Evolutionary conservation across 2,888 invertebrate genomes (phyloP), one percentile per base, ranked within the genome.

Genomic region (Drosophila leonis): DNA sequence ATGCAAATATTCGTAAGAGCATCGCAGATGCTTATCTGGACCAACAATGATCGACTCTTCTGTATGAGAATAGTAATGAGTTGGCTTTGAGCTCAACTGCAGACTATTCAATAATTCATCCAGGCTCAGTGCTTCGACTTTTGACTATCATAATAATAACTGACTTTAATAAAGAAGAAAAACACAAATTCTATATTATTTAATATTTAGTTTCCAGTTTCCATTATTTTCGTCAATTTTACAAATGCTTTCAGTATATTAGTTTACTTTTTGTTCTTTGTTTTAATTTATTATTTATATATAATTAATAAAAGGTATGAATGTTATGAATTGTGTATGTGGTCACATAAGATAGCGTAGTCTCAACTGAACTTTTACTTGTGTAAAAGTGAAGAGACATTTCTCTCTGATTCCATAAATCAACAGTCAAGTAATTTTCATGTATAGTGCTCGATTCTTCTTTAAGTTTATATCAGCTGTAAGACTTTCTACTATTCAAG

Each of bases 1-100:
- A 86, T 84, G 86, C 69, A 80, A 78, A 85, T 72, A 57, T 42
- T 5, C 2, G 49, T 41, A 51, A 44, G 62, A 59, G 24, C 35
- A 42, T 62, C 18, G 41, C 33, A 29, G 20, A 29, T 33, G 63
- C 67, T 55, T 60, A 66, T 70, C 75, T 68, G 37, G 51, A 51
- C 52, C 52, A 7, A 63, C 72, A 85, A 75, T 74, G 54, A 52
- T 18, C 29, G 59, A 44, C 56, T 69, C 33, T 9, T 73, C 73
- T 78, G 41, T 33, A 63, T 52, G 66, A 56, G 60, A 69, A 67
- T 62, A 57, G 63, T 39, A 52, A n/a, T 29, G 13, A 31, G 44
- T 39, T 48, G 42, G 44, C 49, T 44, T 31, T 27, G 4, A 52
- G 44, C 52, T 60, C 46, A 52, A 31, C 46, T 55, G 46, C 35